Evolutionary conservation across 2,113 vertebrate genomes (phyloP).

Genomic region (Microtus ochrogaster): DNA sequence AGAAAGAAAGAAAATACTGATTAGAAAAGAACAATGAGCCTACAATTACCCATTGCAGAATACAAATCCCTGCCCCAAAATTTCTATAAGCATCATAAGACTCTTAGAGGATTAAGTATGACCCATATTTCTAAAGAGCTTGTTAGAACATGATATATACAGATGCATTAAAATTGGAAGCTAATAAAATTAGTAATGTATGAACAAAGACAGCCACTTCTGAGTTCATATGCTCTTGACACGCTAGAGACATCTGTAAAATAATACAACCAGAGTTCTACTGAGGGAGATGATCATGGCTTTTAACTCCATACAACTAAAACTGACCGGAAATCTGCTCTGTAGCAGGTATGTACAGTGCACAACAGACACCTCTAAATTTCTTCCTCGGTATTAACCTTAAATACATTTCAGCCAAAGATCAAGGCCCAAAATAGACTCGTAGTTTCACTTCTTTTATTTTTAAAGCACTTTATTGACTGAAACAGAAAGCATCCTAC

Average conservation of each 20-base stretch:
- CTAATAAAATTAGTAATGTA: conserved; percentile 5
- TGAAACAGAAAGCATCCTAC: background rate
- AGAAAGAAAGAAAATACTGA: no score
- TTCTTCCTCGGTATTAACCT: background rate
- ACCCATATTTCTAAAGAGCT: background rate
- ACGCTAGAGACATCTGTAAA: background rate
- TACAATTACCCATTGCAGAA: background rate
- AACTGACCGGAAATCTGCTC: background rate
- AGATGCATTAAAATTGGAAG: background rate
- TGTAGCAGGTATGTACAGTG: background rate
- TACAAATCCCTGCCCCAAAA: background rate
- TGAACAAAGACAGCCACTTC: background rate
- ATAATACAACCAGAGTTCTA: background rate
- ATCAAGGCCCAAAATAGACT: background rate
- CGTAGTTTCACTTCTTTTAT: background rate
- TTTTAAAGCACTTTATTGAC: background rate
- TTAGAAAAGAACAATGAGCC: background rate
- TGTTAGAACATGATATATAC: background rate
- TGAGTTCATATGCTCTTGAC: conserved; percentile 34
- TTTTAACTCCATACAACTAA: background rate
- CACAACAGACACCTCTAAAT: conserved; percentile 11
- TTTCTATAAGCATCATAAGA: background rate
- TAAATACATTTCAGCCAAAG: background rate
- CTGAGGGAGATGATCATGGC: background rate
- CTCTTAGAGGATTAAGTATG: conserved; percentile 12